Base-by-base conservation (phyloP, 2,797 vertebrate genomes). In the Halcyon chelicuti region DNA sequence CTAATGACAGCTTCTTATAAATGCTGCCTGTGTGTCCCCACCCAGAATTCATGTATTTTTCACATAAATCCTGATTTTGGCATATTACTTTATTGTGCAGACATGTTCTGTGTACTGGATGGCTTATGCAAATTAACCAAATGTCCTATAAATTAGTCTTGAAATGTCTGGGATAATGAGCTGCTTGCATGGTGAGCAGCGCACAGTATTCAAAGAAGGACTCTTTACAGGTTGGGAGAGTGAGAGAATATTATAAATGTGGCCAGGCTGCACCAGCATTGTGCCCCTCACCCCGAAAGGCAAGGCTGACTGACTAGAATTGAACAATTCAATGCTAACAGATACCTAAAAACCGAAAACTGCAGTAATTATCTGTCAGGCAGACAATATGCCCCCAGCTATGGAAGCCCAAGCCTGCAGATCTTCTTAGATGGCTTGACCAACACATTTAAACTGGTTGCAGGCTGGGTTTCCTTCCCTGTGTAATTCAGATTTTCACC, bases 121-220 rank as follows among this genome's bases (percentile, higher is more conserved):
- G 66, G 81, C 83, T 90, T 94, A 94, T 96, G 95, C 92, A 97
- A 97, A 98, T 96, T 68, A 90, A 85, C 86, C 93, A 96, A 92
- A 97, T 82, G 86, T 92, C 94, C 94, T 83, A 95, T 71, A 89
- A 93, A 96, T 94, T 88, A 96, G 68, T 93, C 92, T 96, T 91
- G 84, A 89, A 96, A 95, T 81, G 94, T 61, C 90, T 81, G 67
- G 91, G 96, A 97, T 94, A 93, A 94, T 65, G 72, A 93, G 76
- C 86, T 82, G 60, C 39, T 57, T n/a, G 68, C 47, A 86, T 58
- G 74, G 76, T 29, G 66, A 94, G 90, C 57, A 57, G 71, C 10
- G 68, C 47, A 80, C 66, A 16, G 63, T 66, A 49, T 79, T 93
- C 31, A 55, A 81, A 79, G 54, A 46, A 77, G 57, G 73, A 44